Base-by-base conservation (phyloP, 2,888 invertebrate genomes). In the Pelosia muscerda region DNA sequence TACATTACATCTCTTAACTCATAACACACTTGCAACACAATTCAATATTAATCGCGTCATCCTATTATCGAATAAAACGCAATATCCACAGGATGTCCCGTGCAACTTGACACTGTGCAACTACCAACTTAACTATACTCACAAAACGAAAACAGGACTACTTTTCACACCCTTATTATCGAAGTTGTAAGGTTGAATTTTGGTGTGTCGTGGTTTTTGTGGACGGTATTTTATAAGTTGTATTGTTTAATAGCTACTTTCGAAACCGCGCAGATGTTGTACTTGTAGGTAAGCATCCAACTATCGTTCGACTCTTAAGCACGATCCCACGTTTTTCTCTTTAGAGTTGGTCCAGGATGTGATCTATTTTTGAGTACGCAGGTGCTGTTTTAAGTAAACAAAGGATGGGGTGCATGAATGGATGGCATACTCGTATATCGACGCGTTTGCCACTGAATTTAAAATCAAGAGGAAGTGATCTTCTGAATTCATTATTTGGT, bases 291-390 rank as follows among this genome's bases (percentile, higher is more conserved):
- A 49, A 68, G 73, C 59, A 67, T 60, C 25, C 6, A 65, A 66
- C 69, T 72, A 70, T 71, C 59, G 67, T 68, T 75, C 72, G 78
- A 73, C 76, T 77, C 84, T 86, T 81, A 73, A 77, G 73, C 87
- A 86, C 87, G 90, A 81, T 89, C 89, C 83, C 88, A 86, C 87
- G 86, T 86, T 87, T 87, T 90, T 90, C 81, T 90, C 81, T 81
- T 69, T 70, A 72, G 74, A 67, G 77, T 83, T 74, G 69, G 71
- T 71, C 69, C 83, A 79, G 90, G 90, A 88, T 85, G 88, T 85
- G 84, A 80, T 85, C 84, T 84, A 86, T 82, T 82, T 84, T 83
- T 73, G 66, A 79, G 80, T 72, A 70, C 68, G 85, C 89, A 90
- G 89, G 90, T 89, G 89, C 69, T 75, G 72, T 76, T 69, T 68